Conservation (phyloP, 2,113 vertebrate species). For the Lasiurus borealis region DNA sequence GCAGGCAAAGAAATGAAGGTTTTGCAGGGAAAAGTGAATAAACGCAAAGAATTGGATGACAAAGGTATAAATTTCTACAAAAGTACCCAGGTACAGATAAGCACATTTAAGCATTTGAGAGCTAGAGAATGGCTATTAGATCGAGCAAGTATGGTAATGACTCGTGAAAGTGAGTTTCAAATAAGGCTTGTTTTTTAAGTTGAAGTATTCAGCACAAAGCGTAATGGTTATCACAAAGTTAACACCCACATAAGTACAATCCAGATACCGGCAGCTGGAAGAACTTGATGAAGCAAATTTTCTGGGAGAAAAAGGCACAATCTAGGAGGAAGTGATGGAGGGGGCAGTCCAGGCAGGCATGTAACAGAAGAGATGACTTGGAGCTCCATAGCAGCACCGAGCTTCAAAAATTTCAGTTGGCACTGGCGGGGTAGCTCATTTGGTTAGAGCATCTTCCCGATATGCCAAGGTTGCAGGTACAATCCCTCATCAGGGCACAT, state of each 20-base stretch:
- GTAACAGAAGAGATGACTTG: background rate
- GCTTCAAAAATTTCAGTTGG: background rate
- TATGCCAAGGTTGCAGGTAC: too few species aligned
- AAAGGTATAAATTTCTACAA: background rate
- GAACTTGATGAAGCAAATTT: background rate
- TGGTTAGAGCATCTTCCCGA: too few species aligned
- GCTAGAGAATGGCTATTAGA: background rate
- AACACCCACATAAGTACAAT: background rate
- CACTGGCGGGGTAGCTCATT: background rate
- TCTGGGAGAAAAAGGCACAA: background rate
- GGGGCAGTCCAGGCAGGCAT: too few species aligned
- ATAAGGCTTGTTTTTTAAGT: conserved; percentile 12
- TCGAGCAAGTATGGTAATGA: background rate
- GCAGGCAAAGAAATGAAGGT: background rate
- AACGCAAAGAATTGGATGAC: background rate
- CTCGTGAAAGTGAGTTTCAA: conserved; percentile 8
- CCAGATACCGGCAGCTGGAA: background rate
- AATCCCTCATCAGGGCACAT: too few species aligned
- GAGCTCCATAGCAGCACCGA: background rate
- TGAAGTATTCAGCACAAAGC: background rate
- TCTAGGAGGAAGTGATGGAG: background rate
- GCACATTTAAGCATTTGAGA: background rate
- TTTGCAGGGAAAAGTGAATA: background rate
- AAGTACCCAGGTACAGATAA: background rate
- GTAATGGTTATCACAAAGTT: background rate